These are phyloP conservation scores for Ips typographus DNA, from an alignment of 1,140 invertebrate genomes.

Conservation along the genomic window DNA sequence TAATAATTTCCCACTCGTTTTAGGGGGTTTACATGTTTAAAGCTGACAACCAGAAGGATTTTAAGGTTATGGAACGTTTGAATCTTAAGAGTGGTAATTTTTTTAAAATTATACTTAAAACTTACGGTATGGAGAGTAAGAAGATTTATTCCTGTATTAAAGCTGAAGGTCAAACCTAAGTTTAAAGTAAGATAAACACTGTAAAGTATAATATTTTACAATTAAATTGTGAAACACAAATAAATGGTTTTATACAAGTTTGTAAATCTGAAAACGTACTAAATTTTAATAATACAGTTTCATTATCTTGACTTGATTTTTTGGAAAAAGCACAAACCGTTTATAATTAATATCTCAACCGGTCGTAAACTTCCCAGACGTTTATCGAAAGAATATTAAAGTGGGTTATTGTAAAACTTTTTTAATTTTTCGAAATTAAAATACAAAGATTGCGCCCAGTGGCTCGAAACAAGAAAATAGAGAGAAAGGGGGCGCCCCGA, in stretches of 20 bases:
- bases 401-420: not conserved
- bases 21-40: not conserved
- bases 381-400: too few relatives aligned
- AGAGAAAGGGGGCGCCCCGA: not conserved
- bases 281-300: too few relatives aligned
- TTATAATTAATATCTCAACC: too few relatives aligned
- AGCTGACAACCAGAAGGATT: not conserved
- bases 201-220: too few relatives aligned
- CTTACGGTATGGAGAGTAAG: not conserved
- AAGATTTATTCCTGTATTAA: not conserved
- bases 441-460: not conserved
- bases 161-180: not conserved
- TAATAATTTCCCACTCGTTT: not conserved
- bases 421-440: conserved; percentile 11
- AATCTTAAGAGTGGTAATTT: not conserved
- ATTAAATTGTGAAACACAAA: too few relatives aligned
- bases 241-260: too few relatives aligned
- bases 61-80: not conserved
- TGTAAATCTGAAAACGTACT: too few relatives aligned
- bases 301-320: too few relatives aligned
- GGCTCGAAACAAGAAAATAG: not conserved
- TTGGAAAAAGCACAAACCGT: too few relatives aligned
- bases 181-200: not conserved
- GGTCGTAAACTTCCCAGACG: too few relatives aligned
- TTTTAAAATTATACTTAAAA: not conserved